phyloP scores from a whole-genome alignment of 2,888 invertebrate species.

The Scaptomyza parva region DNA sequence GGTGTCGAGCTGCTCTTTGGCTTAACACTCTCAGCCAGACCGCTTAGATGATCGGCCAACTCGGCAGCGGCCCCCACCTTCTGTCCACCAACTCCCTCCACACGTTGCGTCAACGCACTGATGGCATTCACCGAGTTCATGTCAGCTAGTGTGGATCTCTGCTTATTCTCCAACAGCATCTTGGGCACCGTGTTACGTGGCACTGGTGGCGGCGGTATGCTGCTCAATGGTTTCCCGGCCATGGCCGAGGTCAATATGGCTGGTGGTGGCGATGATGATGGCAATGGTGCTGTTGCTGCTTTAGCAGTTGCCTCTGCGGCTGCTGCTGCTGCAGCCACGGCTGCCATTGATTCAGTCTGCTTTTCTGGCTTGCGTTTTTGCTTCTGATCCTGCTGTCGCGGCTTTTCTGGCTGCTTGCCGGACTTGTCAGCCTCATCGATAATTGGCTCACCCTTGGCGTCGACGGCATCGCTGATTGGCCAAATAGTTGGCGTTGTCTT shows the following conservation, averaged over 20 bases:
- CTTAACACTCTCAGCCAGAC: conserved; percentile 82
- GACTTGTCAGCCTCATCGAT: conserved; percentile 18
- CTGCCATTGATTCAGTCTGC: conserved; percentile 52
- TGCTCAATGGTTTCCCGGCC: conserved; percentile 87
- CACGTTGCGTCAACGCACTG: conserved; percentile 81
- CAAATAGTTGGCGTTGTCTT: conserved; percentile 93
- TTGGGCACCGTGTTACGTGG: conserved; percentile 86
- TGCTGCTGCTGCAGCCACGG: conserved; percentile 1
- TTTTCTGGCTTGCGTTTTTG: conserved; percentile 22
- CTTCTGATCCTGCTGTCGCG: conserved; percentile 1
- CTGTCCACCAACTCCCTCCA: conserved; percentile 64
- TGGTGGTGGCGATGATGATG: conserved; percentile 58
- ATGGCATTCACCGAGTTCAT: conserved; percentile 73
- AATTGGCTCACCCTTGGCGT: conserved; percentile 60
- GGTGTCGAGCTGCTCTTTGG: conserved; percentile 72
- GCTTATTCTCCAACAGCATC: conserved; percentile 75
- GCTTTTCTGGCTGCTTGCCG: neutral
- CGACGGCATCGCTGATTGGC: conserved; percentile 91
- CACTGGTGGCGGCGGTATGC: conserved; percentile 89
- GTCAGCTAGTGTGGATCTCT: conserved; percentile 52
- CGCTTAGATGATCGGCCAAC: conserved; percentile 82
- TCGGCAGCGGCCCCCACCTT: conserved; percentile 74
- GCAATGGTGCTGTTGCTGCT: conserved; percentile 12
- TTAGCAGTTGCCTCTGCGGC: conserved; percentile 32
- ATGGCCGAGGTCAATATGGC: conserved; percentile 85